These are phyloP conservation scores for Heliconius melpomene DNA, from an alignment of 1,140 invertebrate species.

Conservation along the genomic window DNA sequence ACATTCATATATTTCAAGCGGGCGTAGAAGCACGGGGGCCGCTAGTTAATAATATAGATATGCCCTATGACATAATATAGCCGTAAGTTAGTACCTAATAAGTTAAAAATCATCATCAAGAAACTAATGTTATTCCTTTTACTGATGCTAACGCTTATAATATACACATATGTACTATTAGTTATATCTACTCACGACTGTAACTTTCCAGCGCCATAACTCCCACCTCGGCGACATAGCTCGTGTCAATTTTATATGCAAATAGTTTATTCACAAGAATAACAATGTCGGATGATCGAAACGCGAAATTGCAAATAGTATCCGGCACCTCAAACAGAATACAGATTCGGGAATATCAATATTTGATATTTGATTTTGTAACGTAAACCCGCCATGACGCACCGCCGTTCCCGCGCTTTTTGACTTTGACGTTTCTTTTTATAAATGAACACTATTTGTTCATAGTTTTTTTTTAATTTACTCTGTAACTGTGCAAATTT, in stretches of 20 bases:
- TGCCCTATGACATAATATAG: no score
- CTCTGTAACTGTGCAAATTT: no score
- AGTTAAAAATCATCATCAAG: no score
- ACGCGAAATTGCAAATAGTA: slow-evolving; percentile 72
- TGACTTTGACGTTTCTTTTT: slow-evolving; percentile 40
- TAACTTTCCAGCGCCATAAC: slow-evolving; percentile 1
- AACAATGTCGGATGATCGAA: slow-evolving; percentile 60
- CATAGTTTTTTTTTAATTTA: not conserved
- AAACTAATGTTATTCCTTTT: no score
- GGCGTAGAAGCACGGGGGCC: no score
- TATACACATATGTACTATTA: not conserved
- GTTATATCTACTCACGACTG: not conserved
- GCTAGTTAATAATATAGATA: no score
- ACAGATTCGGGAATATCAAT: slow-evolving; percentile 76
- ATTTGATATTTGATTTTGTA: slow-evolving; percentile 77
- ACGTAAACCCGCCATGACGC: slow-evolving; percentile 51
- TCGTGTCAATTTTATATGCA: slow-evolving; percentile 51
- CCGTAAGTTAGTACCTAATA: no score
- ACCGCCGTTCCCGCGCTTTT: slow-evolving; percentile 46
- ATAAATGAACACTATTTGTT: slow-evolving; percentile 5
- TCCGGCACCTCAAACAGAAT: slow-evolving; percentile 72
- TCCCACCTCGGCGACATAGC: slow-evolving; percentile 5
- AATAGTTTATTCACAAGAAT: slow-evolving; percentile 60
- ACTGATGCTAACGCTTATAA: no score
- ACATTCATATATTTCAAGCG: no score